Conservation (phyloP, 1,140 invertebrate species). For the Chironomus tepperi region DNA sequence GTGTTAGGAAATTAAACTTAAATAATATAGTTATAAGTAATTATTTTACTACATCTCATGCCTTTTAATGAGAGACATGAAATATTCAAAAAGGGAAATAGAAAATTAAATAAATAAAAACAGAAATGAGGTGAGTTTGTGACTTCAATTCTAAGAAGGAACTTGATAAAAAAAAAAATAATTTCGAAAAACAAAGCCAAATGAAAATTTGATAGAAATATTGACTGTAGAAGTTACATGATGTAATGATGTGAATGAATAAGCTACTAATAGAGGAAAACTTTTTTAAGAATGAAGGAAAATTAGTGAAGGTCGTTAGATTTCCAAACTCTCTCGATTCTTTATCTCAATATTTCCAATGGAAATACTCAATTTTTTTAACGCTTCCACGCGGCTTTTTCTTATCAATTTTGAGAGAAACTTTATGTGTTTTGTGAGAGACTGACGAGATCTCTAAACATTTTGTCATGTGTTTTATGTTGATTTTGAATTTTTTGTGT, state of each 20-base stretch:
- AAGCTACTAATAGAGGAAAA: background rate
- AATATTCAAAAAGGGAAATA: background rate
- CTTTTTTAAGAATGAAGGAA: background rate
- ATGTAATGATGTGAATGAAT: too few relatives aligned
- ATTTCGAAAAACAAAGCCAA: background rate
- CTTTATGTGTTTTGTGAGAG: too few relatives aligned
- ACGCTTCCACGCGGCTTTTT: too few relatives aligned
- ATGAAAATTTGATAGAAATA: background rate
- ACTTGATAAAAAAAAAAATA: background rate
- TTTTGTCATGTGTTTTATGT: too few relatives aligned
- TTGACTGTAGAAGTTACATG: too few relatives aligned
- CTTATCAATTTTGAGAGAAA: too few relatives aligned
- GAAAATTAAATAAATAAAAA: background rate
- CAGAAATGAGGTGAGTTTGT: background rate
- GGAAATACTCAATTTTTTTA: too few relatives aligned
- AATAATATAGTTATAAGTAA: background rate
- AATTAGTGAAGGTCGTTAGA: background rate
- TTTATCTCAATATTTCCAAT: too few relatives aligned
- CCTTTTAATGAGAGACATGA: background rate
- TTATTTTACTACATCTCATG: background rate
- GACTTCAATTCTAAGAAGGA: background rate
- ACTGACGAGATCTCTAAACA: too few relatives aligned
- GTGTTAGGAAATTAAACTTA: constrained; percentile 4
- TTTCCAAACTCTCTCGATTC: too few relatives aligned
- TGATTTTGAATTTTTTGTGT: too few relatives aligned